Evolutionary conservation across 2,888 invertebrate genomes (phyloP).

Genomic region (Plebejus anna): DNA sequence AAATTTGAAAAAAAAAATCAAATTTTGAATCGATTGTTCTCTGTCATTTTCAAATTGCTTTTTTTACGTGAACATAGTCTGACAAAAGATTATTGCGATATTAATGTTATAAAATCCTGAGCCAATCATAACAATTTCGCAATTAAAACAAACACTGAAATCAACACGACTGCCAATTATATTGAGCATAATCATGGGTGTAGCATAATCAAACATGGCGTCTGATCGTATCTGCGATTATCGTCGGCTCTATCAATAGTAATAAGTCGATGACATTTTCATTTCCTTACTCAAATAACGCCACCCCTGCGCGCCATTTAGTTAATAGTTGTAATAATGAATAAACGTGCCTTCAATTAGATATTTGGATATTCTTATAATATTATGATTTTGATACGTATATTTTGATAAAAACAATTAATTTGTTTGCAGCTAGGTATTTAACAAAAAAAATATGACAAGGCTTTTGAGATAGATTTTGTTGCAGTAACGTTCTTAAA

Average conservation of each 20-base stretch:
- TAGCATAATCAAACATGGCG: conserved; percentile 43
- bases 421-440: background rate
- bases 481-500: background rate
- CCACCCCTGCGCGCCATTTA: conserved; percentile 44
- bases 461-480: background rate
- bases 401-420: background rate
- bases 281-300: conserved; percentile 73
- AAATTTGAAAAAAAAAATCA: background rate
- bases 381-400: background rate
- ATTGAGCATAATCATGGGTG: conserved; percentile 36
- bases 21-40: background rate
- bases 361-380: background rate
- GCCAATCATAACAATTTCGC: conserved; percentile 16
- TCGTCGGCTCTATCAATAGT: conserved; percentile 66
- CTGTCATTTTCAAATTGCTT: background rate
- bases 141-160: conserved; percentile 22
- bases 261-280: conserved; percentile 75
- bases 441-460: background rate
- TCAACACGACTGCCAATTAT: conserved; percentile 19
- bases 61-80: background rate
- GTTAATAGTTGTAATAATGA: conserved; percentile 11
- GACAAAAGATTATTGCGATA: background rate
- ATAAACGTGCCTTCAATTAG: conserved; percentile 1
- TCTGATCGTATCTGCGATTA: conserved; percentile 46
- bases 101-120: background rate